Evolutionary conservation across 2,797 vertebrate genomes (phyloP).

Genomic region (Sebastes umbrosus): DNA sequence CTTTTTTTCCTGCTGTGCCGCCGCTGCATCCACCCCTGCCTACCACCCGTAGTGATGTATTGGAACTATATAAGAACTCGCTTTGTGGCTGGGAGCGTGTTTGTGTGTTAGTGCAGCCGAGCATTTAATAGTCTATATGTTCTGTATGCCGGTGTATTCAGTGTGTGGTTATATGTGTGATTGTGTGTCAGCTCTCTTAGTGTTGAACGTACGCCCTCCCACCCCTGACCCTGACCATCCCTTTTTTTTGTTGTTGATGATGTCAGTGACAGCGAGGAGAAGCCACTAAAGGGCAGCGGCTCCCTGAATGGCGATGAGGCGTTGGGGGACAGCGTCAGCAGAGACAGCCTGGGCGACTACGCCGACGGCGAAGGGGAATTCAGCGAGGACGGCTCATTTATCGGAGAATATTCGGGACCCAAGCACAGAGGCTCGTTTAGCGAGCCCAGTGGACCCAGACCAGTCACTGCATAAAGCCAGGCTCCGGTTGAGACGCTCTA

Average conservation of each 20-base stretch:
- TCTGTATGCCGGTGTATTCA: not conserved
- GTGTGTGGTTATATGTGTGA: not conserved
- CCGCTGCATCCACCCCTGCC: slow-evolving; percentile 40
- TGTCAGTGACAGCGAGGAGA: slow-evolving; percentile 88
- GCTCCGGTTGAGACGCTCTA: slow-evolving; percentile 14
- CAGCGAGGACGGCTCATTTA: slow-evolving; percentile 95
- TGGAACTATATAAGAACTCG: slow-evolving; percentile 53
- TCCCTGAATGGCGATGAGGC: slow-evolving; percentile 79
- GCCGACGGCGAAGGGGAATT: slow-evolving; percentile 88
- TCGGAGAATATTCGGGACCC: slow-evolving; percentile 88
- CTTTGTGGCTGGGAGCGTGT: slow-evolving; percentile 25
- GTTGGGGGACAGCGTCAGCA: slow-evolving; percentile 84
- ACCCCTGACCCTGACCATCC: slow-evolving; percentile 46
- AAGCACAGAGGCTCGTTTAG: slow-evolving; percentile 82
- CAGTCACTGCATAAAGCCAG: slow-evolving; percentile 46
- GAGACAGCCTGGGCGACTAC: slow-evolving; percentile 89
- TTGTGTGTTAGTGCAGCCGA: slow-evolving; percentile 13
- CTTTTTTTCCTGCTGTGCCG: slow-evolving; percentile 74
- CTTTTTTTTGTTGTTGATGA: slow-evolving; percentile 57
- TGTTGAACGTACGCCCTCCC: slow-evolving; percentile 20
- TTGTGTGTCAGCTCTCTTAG: not conserved
- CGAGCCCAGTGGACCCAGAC: slow-evolving; percentile 52
- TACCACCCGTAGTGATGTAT: slow-evolving; percentile 44
- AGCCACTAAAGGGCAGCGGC: slow-evolving; percentile 87
- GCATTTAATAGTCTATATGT: slow-evolving; percentile 35